These are phyloP conservation scores for Diorhabda sublineata DNA, from an alignment of 1,140 invertebrate genomes.

Conservation along the genomic window DNA sequence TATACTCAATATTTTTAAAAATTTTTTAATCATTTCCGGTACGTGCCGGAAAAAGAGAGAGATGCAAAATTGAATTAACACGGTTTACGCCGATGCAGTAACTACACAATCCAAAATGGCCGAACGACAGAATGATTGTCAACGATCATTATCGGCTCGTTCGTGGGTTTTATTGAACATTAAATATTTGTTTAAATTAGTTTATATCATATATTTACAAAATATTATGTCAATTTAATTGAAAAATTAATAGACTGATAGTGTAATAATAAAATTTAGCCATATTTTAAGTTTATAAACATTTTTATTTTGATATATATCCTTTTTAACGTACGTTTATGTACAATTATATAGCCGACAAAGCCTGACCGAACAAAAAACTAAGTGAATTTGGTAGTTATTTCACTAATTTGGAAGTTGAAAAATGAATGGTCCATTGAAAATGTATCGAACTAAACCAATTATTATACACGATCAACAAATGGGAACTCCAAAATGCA, in stretches of 20 bases:
- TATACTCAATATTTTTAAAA: conserved; percentile 21
- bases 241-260: neutral
- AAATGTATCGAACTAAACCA: conserved; percentile 56
- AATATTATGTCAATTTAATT: too few relatives aligned
- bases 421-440: conserved; percentile 40
- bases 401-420: neutral
- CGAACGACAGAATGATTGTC: neutral
- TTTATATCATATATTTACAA: too few relatives aligned
- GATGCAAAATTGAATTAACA: conserved; percentile 6
- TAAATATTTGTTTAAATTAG: neutral
- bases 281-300: neutral
- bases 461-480: conserved; percentile 50
- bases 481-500: conserved; percentile 51
- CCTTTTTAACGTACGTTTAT: neutral
- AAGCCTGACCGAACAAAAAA: neutral
- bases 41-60: conserved; percentile 29
- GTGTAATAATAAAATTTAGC: neutral
- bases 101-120: conserved; percentile 5
- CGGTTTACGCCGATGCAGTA: neutral
- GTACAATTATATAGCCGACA: neutral
- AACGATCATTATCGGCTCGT: neutral
- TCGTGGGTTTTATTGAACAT: neutral
- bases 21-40: conserved; percentile 28
- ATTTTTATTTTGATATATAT: neutral
- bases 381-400: neutral